These are phyloP conservation scores for Phenacoccus solenopsis DNA, from an alignment of 1,140 invertebrate genomes.

Conservation along the genomic window DNA sequence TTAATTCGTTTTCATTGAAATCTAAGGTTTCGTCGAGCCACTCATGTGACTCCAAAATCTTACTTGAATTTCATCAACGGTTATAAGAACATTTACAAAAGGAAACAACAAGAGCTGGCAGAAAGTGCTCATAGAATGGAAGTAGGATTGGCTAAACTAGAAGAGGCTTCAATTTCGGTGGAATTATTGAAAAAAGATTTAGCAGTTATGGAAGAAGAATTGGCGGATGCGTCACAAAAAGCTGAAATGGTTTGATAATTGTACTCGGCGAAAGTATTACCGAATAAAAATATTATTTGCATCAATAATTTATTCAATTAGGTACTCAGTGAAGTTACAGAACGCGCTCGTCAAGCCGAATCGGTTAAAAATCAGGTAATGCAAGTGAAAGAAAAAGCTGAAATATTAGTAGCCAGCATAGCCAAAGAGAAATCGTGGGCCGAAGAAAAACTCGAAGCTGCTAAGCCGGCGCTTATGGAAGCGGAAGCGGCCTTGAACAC, in stretches of 20 bases:
- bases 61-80: constrained; percentile 91
- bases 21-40: constrained; percentile 66
- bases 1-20: not conserved
- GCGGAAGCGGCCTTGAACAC: constrained; percentile 91
- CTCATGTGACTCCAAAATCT: constrained; percentile 94
- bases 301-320: constrained; percentile 20
- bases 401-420: constrained; percentile 77
- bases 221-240: constrained; percentile 74
- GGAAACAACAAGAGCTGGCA: constrained; percentile 76
- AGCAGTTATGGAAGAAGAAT: constrained; percentile 84
- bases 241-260: constrained; percentile 51
- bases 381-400: constrained; percentile 89
- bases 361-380: constrained; percentile 74
- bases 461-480: constrained; percentile 82
- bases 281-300: not conserved
- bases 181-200: constrained; percentile 81
- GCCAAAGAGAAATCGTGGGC: constrained; percentile 82
- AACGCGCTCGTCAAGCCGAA: constrained; percentile 85
- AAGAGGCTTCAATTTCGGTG: constrained; percentile 86
- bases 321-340: constrained; percentile 72
- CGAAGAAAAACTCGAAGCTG: constrained; percentile 79
- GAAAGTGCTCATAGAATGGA: constrained; percentile 87
- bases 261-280: not conserved
- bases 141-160: constrained; percentile 76
- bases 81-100: constrained; percentile 85